These are phyloP conservation scores for Calyptommatus sinebrachiatus DNA, from an alignment of 2,113 vertebrate species.

Conservation along the genomic window DNA sequence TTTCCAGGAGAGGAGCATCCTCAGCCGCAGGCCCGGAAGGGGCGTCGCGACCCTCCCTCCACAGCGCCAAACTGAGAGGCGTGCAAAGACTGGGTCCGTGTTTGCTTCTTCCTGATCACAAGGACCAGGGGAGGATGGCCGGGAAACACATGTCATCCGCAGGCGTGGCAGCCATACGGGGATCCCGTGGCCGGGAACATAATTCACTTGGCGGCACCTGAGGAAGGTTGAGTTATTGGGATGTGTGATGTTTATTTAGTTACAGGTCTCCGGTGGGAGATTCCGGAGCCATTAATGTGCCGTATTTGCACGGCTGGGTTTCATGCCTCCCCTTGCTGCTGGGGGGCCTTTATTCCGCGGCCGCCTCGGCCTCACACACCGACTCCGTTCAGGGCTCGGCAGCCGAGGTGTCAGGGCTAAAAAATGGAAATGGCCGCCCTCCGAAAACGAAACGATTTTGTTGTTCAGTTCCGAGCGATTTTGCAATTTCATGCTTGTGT, in stretches of 20 bases:
- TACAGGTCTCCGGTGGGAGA: constrained; percentile 70
- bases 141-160: neutral
- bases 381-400: constrained; percentile 84
- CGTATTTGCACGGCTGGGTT: constrained; percentile 79
- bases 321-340: constrained; percentile 76
- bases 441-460: constrained; percentile 95
- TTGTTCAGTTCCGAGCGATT: constrained; percentile 98
- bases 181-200: constrained; percentile 39
- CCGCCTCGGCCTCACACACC: constrained; percentile 67
- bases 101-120: rapidly evolving
- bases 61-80: neutral
- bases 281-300: constrained; percentile 69
- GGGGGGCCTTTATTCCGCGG: constrained; percentile 71
- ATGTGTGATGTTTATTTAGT: constrained; percentile 78
- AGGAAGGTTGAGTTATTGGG: constrained; percentile 65
- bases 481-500: constrained; percentile 99
- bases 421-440: constrained; percentile 86
- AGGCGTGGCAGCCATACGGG: neutral
- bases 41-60: neutral
- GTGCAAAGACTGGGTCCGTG: rapidly evolving
- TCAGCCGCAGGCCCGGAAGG: rapidly evolving
- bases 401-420: constrained; percentile 87
- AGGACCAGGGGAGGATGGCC: neutral
- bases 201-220: constrained; percentile 52
- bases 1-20: neutral